Base-by-base conservation (phyloP, 2,888 invertebrate genomes). In the Eupeodes latifasciatus region DNA sequence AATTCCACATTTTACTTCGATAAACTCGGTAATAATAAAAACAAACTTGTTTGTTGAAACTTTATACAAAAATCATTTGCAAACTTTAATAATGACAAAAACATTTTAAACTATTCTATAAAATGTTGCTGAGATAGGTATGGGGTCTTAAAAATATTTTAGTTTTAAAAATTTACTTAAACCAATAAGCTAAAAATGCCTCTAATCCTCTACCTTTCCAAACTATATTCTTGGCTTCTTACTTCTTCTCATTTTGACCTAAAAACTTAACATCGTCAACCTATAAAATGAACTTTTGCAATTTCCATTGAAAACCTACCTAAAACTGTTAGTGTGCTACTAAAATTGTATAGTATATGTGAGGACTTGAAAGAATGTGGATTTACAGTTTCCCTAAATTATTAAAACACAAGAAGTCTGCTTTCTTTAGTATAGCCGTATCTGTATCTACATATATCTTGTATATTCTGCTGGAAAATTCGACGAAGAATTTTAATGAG, bases 381-480 rank as follows among this genome's bases (percentile, higher is more conserved):
- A 59, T 64, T 80, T 44, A 57, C 34, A 62, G 69, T 81, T 72
- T 51, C 40, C 51, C 27, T 75, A 80, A 87, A 83, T 83, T 83
- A 86, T 86, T 82, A 69, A 79, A 51, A 66, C 53, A 72, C 69
- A 79, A 47, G 83, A 79, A 47, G 83, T 80, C 16, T 69, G 6
- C 11, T 71, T 64, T 66, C n/a, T 44, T 14, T n/a, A 71, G 40
- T 6, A 36, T 19, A 36, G 51, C 9, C 16, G 47, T 36, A 10
- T 36, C 9, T 27, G 12, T 14, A 59, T 11, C 12, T 14, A 27
- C 4, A 16, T 19, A 64, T 49, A 27, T 34, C 27, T n/a, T 49
- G 19, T 16, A n/a, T 51, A 40, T 14, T 36, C 57, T 51, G 34
- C 69, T 84, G 36, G 62, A 55, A 59, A 16, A 16, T 27, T 47